Evolutionary conservation across 2,113 vertebrate species (phyloP), one percentile per base, ranked within the genome.

Genomic region (Amphiprion ocellaris): DNA sequence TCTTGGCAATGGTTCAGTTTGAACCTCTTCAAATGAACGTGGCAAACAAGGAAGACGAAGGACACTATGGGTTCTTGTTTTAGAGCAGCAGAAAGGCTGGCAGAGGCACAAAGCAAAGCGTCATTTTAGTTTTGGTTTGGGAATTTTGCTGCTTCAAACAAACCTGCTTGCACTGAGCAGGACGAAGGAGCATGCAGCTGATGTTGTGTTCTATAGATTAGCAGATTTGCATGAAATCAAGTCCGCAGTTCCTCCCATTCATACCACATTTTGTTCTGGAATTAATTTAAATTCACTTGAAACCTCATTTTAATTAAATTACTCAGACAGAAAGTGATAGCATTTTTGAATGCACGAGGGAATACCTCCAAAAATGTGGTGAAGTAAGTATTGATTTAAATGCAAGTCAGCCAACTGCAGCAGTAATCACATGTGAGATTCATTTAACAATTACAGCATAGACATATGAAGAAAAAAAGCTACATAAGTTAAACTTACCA

Each of bases 21-120:
- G 73, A 86, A 73, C 86, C 75, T 77, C 39, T 33, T 55, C 39
- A 81, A 89, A 86, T 87, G 53, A 77, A 87, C 76, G 64, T 75
- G 65, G 70, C 69, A 79, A 83, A 77, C 55, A 78, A 66, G 56
- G 19, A 74, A 77, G 49, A 80, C 59, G 47, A 69, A 79, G 33
- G 67, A 81, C 58, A 41, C 10, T 1, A 16, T 39, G 21, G 44
- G 33, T 52, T 70, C 14, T 60, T 69, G 24, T 63, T 67, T 61
- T 47, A 0, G 1, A 67, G 62, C 64, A 41, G 62, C 17, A 79
- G 64, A 39, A 49, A 50, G 47, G 21, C 66, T 87, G 74, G 71
- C 64, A 61, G 33, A 63, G 21, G 49, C 61, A 59, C 66, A 69
- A 28, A 81, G 60, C 11, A 41, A 52, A 63, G 49, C 41, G 19